phyloP scores from a whole-genome alignment of 2,113 vertebrate genomes.

The Leiothrix lutea region DNA sequence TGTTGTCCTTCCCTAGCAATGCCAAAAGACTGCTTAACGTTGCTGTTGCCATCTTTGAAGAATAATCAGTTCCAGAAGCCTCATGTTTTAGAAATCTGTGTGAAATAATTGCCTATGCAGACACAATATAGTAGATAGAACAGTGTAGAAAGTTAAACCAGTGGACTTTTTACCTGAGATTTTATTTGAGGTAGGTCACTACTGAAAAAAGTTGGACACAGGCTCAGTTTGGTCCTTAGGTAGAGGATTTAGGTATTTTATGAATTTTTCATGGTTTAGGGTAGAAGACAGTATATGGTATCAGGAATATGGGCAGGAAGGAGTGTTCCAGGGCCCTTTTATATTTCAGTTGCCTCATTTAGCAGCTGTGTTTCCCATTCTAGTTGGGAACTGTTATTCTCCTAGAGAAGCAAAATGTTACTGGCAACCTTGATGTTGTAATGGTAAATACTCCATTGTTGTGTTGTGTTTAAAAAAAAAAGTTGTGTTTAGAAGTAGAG shows the following conservation, averaged over 20 bases:
- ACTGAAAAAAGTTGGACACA: neutral
- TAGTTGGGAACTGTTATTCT: neutral
- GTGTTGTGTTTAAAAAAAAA: too few species aligned
- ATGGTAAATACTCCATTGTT: neutral
- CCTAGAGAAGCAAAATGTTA: neutral
- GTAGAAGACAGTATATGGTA: neutral
- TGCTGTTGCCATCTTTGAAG: neutral
- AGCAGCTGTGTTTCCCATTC: neutral
- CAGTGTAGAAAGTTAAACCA: neutral
- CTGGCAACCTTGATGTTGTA: neutral
- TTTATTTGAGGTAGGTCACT: neutral
- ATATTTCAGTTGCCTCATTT: neutral
- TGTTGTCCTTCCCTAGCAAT: neutral
- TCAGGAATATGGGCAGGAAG: neutral
- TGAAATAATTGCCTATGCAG: neutral
- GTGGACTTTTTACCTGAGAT: neutral
- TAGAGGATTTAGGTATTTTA: neutral
- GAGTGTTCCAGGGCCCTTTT: neutral
- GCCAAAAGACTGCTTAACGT: neutral
- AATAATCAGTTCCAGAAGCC: neutral
- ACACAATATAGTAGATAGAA: neutral
- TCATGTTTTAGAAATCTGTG: neutral
- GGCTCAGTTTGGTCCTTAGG: neutral
- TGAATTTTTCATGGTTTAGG: neutral
- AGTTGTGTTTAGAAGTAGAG: neutral